Base-by-base conservation (phyloP, 1,140 invertebrate species). In the Ooceraea biroi region DNA sequence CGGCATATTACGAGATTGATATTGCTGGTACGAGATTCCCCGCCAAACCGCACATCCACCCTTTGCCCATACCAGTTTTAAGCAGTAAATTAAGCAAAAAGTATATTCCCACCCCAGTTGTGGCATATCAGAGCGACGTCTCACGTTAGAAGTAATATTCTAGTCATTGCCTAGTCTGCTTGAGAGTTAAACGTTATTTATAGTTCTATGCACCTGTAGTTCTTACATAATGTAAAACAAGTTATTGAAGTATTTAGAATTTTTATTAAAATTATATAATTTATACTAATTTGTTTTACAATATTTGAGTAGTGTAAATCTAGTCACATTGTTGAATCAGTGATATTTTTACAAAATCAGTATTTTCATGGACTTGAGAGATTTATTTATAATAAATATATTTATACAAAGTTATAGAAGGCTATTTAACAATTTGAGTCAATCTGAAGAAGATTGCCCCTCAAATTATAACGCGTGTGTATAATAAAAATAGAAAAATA, bases 1-100 rank as follows among this genome's bases (percentile, higher is more conserved):
- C 95, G 78, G 96, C 96, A 0, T 88, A 92, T 46, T 97, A 96
- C 92, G 95, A 97, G 92, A 95, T 97, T 25, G 96, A 96, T 89
- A 96, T 97, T 65, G 96, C 95, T 80, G 96, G 96, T 2, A 94
- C 94, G 66, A 90, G 94, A 90, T 96, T 96, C 88, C 93, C 95
- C 22, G 96, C 96, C 17, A 96, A 95, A 89, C 95, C 96, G 17
- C 93, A 96, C 85, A 92, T 96, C 76, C 95, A 95, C 87, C 95
- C 96, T 10, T 95, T 96, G 19, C 92, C 93, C 14, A 91, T 94
- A 58, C 89, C 93, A 4, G 48, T 82, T 10, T 17, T 84, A 19
- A 87, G 25, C 77, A 88, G 83, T 63, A 90, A 91, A 65, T 68
- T 90, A 17, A 89, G 91, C n/a, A 90, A 90, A 65, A 93, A 92